Percentiles rank a stretch among this genome's conserved stretches.
phyloP scores from a whole-genome alignment of 2,888 invertebrate genomes.

The Perizoma flavofasciatum region DNA sequence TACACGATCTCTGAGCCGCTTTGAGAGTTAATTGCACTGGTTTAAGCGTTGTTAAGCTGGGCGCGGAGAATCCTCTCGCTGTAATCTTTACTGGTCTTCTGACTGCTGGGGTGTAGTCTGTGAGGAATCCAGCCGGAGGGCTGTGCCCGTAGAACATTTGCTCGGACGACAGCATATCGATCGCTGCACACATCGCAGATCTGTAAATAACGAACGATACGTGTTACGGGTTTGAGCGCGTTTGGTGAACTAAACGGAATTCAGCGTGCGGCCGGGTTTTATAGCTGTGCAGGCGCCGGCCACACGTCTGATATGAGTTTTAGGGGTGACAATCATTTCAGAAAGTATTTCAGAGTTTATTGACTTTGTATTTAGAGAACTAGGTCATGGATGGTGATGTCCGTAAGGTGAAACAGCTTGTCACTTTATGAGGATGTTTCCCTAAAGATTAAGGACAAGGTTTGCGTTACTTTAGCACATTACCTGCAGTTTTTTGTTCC shows the following conservation, averaged over 20 bases:
- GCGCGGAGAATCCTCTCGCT: slow-evolving; percentile 66
- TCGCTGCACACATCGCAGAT: slow-evolving; percentile 72
- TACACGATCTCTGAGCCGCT: slow-evolving; percentile 70
- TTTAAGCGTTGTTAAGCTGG: slow-evolving; percentile 65
- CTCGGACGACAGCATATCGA: slow-evolving; percentile 86
- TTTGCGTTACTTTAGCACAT: background rate
- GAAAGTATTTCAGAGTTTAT: slow-evolving; percentile 43
- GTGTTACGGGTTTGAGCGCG: slow-evolving; percentile 40
- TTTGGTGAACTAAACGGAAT: slow-evolving; percentile 67
- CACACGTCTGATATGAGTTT: slow-evolving; percentile 58
- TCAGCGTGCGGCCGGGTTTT: slow-evolving; percentile 50
- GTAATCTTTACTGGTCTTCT: slow-evolving; percentile 66
- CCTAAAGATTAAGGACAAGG: slow-evolving; percentile 6
- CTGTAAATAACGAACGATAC: slow-evolving; percentile 47
- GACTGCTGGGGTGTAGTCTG: slow-evolving; percentile 81
- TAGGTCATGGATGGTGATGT: slow-evolving; percentile 50
- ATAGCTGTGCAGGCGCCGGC: slow-evolving; percentile 61
- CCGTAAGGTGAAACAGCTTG: slow-evolving; percentile 21
- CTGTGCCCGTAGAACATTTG: slow-evolving; percentile 89
- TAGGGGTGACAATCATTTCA: slow-evolving; percentile 55
- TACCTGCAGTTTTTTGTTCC: background rate
- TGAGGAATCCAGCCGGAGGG: slow-evolving; percentile 86
- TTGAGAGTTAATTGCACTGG: slow-evolving; percentile 67
- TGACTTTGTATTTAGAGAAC: slow-evolving; percentile 42
- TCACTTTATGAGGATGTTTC: slow-evolving; percentile 7